phyloP scores from a whole-genome alignment of 2,888 invertebrate genomes.

The Phorcus lineatus region DNA sequence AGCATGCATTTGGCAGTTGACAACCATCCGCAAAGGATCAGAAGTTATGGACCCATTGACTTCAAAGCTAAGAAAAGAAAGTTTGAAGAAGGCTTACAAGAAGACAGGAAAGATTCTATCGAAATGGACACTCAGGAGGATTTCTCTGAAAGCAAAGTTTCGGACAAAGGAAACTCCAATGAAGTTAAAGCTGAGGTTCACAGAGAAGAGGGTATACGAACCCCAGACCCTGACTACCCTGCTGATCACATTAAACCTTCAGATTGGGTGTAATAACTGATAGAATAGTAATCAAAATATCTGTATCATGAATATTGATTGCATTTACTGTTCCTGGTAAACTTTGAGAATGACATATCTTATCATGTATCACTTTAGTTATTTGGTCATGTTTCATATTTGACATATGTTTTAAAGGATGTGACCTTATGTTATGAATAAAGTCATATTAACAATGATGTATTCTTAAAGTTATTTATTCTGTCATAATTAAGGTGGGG shows the following conservation, averaged over 20 bases:
- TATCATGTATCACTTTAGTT: no score
- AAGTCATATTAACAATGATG: no score
- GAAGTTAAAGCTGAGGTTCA: slow-evolving; percentile 1
- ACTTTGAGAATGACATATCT: no score
- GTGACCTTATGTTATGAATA: no score
- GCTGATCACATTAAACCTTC: background rate
- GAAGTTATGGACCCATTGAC: background rate
- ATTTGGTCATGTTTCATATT: no score
- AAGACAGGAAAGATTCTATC: background rate
- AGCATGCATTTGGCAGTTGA: background rate
- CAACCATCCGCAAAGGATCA: background rate
- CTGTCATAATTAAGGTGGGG: no score
- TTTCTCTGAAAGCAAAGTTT: background rate
- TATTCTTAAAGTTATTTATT: no score
- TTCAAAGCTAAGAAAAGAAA: background rate
- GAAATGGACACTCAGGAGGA: background rate
- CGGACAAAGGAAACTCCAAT: background rate
- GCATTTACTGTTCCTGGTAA: no score
- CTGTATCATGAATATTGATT: no score
- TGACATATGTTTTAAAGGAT: no score
- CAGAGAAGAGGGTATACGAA: background rate
- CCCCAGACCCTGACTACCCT: background rate
- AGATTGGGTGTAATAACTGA: background rate
- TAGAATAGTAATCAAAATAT: no score
- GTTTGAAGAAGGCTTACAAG: background rate